Evolutionary conservation across 1,140 invertebrate genomes (phyloP), one percentile per base, ranked within the genome.

Genomic region (Drosophila paulistorum): DNA sequence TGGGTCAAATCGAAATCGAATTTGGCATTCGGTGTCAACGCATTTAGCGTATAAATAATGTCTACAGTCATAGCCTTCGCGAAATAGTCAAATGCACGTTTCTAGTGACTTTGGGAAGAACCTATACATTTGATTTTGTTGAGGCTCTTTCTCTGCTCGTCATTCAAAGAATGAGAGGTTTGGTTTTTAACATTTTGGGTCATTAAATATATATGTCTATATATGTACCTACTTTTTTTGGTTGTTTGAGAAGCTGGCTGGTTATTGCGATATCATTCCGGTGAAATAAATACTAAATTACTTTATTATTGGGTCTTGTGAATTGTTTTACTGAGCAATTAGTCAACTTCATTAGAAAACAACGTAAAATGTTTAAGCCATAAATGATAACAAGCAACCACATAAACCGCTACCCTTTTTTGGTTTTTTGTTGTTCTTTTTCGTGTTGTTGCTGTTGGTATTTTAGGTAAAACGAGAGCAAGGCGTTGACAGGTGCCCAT

Each of bases 321-420:
- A 76, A 75, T 59, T 51, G 72, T 60, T 76, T 77, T 70, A 70
- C 60, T 14, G 51, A 30, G 64, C 60, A 76, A 76, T 76, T 76
- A 76, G 74, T 66, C 78, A 80, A 72, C 64, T 67, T 66, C 64
- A 72, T 66, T 61, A 64, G 30, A 65, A 66, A 74, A 57, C 74
- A 77, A 74, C 68, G 71, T 51, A 51, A 87, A 89, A 84, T 84
- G 84, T 89, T 81, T 87, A 84, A 84, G 80, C 84, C 84, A 89
- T 89, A 89, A 89, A 89, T 90, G 80, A 89, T 84, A 87, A 87
- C 84, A 82, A 74, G 79, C 63, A 71, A 73, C 81, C 77, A 17
- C 81, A 84, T 69, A 81, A 81, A 72, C 65, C 80, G 77, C 74
- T 77, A 70, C 72, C 41, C 39, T 23, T 10, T 51, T 20, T 51